Base-by-base conservation (phyloP, 2,797 vertebrate genomes). In the Melanotaenia boesemani region DNA sequence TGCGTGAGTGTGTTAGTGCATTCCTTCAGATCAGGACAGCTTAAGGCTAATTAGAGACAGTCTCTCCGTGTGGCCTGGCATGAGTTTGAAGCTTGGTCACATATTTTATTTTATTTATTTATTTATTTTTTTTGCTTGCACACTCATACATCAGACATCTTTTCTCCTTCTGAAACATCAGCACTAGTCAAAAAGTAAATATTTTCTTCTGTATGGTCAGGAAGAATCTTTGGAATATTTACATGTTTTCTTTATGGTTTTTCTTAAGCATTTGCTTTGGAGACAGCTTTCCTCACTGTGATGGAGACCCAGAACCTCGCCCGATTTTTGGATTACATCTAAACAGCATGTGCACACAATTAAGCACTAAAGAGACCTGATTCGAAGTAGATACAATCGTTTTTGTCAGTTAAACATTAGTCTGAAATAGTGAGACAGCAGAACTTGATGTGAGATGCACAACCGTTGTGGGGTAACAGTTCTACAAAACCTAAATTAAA, bases 171-270 rank as follows among this genome's bases (percentile, higher is more conserved):
- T 55, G 50, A 80, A 76, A 85, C 44, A 39, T 82, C 80, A 69
- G 69, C 79, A 71, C 72, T 80, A 54, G 63, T 80, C 81, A 74
- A 58, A 73, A 70, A 73, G 67, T 85, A 80, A 85, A 85, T 72
- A 81, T 87, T 89, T 87, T 84, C 44, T 46, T 73, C 57, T 67
- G 22, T 37, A 54, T 22, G 64, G 70, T 67, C 59, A 62, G 67
- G 34, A 72, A 67, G 60, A 66, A 52, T 66, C 44, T 80, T 36
- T 39, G 0, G 48, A 70, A 37, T 56, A 56, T 87, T 78, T 78
- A 41, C 22, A 54, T 83, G 75, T 77, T 83, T 84, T 86, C 59
- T 57, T 77, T 61, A 55, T 61, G 74, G 76, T 67, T 87, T 86
- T 56, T 79, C 66, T 76, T 30, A 58, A 72, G 63, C 62, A 76